A percentile compares a stretch with the other conserved stretches of the same genome.
These are phyloP conservation scores for Lasius platythorax DNA, from an alignment of 2,888 invertebrate species.

Conservation along the genomic window DNA sequence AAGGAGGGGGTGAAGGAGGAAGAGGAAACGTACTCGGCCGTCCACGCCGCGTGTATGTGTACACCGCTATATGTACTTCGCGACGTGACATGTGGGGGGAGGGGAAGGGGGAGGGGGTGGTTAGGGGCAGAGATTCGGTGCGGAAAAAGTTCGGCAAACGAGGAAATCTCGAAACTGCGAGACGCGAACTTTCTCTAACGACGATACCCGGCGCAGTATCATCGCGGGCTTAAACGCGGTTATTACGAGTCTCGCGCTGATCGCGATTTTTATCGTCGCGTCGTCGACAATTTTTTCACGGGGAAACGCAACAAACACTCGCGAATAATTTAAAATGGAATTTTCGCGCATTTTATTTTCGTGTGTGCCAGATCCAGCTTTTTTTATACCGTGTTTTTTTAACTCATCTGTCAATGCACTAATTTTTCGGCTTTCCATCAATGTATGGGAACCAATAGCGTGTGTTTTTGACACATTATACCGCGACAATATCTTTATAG, in stretches of 20 bases:
- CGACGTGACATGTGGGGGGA: conserved; percentile 56
- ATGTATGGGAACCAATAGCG: too few species aligned
- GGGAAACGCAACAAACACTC: not conserved
- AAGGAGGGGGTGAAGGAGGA: too few species aligned
- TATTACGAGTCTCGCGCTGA: conserved; percentile 49
- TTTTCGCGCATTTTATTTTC: not conserved
- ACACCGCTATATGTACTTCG: conserved; percentile 61
- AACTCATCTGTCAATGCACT: too few species aligned
- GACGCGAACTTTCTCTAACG: conserved; percentile 64
- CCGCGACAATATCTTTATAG: too few species aligned
- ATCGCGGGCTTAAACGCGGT: conserved; percentile 65
- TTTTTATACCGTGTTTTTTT: too few species aligned
- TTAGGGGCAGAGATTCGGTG: conserved; percentile 59
- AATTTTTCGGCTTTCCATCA: too few species aligned
- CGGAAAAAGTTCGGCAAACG: conserved; percentile 66
- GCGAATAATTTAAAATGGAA: not conserved
- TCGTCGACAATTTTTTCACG: conserved; percentile 9
- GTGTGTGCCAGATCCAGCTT: too few species aligned
- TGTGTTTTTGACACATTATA: too few species aligned
- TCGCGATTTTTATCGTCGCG: not conserved
- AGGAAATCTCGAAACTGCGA: conserved; percentile 67
- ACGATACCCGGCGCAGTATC: conserved; percentile 55
- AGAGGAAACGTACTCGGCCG: conserved; percentile 49
- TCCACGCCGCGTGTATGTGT: conserved; percentile 55
- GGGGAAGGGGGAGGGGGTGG: conserved; percentile 27